These are phyloP conservation scores for Theocolax elegans DNA, from an alignment of 1,140 invertebrate species.

Conservation along the genomic window DNA sequence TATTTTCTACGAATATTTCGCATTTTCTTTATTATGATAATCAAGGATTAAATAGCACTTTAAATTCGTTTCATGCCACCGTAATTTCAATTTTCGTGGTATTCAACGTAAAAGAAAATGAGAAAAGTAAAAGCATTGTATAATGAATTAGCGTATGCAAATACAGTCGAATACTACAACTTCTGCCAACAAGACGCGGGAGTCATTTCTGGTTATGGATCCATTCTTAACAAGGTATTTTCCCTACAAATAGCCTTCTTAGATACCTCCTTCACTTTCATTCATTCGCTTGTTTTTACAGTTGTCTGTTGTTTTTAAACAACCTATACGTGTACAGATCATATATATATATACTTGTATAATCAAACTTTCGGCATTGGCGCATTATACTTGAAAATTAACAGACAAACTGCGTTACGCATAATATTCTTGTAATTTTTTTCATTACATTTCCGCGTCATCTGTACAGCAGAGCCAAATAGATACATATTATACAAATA, in stretches of 20 bases:
- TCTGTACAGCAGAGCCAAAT: too few species aligned
- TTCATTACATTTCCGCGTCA: too few species aligned
- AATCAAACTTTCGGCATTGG: too few species aligned
- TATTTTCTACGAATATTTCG: too few species aligned
- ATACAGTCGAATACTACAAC: constrained; percentile 8
- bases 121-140: constrained; percentile 10
- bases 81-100: constrained; percentile 26
- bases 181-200: not conserved
- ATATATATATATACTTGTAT: too few species aligned
- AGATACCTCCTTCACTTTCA: not conserved
- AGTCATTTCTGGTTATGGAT: constrained; percentile 12
- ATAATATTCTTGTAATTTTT: too few species aligned
- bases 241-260: constrained; percentile 1
- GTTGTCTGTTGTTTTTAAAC: too few species aligned
- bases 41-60: constrained; percentile 30
- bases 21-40: constrained; percentile 27
- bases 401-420: too few species aligned
- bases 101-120: constrained; percentile 27
- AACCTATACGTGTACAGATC: too few species aligned
- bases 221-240: constrained; percentile 19
- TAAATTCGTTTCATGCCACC: constrained; percentile 20
- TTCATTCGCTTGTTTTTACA: too few species aligned
- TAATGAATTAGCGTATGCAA: constrained; percentile 33
- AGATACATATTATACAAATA: too few species aligned
- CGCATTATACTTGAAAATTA: too few species aligned